A percentile compares a stretch with the other conserved stretches of the same genome.
These are phyloP conservation scores for Margarornis squamiger DNA, from an alignment of 2,797 vertebrate genomes.

Conservation along the genomic window DNA sequence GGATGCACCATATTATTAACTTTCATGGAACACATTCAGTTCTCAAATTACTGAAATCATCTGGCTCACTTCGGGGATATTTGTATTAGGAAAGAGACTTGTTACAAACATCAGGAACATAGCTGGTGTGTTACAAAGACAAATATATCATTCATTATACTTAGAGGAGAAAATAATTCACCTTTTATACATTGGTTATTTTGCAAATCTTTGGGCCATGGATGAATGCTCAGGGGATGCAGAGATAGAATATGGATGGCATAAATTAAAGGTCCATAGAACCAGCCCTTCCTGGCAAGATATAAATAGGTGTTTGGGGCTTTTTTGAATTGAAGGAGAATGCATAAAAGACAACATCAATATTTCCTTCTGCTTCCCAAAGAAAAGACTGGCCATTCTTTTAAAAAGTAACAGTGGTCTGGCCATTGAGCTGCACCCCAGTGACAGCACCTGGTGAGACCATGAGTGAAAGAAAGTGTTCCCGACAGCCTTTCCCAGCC, in stretches of 20 bases:
- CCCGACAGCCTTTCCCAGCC: constrained; percentile 27
- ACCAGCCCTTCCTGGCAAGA: neutral
- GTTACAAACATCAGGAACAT: constrained; percentile 21
- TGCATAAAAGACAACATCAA: neutral
- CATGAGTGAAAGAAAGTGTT: fast-evolving
- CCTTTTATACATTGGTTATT: neutral
- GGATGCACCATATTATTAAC: constrained; percentile 55
- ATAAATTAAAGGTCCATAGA: neutral
- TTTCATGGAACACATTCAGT: neutral
- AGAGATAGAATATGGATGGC: neutral
- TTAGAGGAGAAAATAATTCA: constrained; percentile 30
- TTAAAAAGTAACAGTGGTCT: neutral
- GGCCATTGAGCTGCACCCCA: neutral
- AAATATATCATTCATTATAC: constrained; percentile 18
- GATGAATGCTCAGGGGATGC: neutral
- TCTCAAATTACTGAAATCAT: constrained; percentile 49
- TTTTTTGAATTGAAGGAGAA: neutral
- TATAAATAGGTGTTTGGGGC: neutral
- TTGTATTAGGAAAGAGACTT: constrained; percentile 43
- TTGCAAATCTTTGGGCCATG: neutral
- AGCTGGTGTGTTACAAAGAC: constrained; percentile 9
- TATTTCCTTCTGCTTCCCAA: neutral
- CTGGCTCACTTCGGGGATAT: neutral
- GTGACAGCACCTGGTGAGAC: neutral
- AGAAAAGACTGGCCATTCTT: neutral